These are phyloP conservation scores for Zele albiditarsus DNA, from an alignment of 2,888 invertebrate genomes.

Conservation along the genomic window DNA sequence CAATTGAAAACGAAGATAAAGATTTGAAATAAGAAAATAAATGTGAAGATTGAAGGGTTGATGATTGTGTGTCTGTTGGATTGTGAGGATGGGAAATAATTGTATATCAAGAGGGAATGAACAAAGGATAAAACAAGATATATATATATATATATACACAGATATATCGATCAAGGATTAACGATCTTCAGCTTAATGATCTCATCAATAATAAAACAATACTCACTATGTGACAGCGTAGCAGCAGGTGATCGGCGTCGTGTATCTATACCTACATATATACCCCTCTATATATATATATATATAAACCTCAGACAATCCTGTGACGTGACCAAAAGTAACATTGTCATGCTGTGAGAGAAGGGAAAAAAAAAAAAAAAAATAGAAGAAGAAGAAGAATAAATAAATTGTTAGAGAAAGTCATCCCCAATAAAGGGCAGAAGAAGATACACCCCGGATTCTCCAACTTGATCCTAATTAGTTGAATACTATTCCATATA, in stretches of 20 bases:
- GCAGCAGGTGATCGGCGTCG: conserved; percentile 27
- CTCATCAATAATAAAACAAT: conserved; percentile 32
- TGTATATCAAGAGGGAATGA: not conserved
- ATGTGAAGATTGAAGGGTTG: not conserved
- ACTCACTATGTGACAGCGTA: conserved; percentile 9
- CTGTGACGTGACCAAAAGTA: not conserved
- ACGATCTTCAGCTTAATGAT: conserved; percentile 26
- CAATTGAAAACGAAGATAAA: not conserved
- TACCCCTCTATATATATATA: not conserved
- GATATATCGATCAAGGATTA: conserved; percentile 26
- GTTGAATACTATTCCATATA: conserved; percentile 49
- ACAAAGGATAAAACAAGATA: conserved; percentile 7
- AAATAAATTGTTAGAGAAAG: conserved; percentile 35
- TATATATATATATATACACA: too few species aligned
- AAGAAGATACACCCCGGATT: conserved; percentile 22
- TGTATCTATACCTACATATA: not conserved
- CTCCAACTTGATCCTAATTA: conserved; percentile 53
- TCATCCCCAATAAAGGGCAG: conserved; percentile 32
- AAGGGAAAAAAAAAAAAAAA: not conserved
- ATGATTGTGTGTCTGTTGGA: not conserved
- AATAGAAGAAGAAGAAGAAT: not conserved
- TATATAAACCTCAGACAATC: not conserved
- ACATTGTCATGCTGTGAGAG: conserved; percentile 16
- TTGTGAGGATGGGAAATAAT: not conserved
- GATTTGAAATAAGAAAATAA: not conserved